Conservation (phyloP, 2,888 invertebrate genomes). For the Glaucopsyche alexis region DNA sequence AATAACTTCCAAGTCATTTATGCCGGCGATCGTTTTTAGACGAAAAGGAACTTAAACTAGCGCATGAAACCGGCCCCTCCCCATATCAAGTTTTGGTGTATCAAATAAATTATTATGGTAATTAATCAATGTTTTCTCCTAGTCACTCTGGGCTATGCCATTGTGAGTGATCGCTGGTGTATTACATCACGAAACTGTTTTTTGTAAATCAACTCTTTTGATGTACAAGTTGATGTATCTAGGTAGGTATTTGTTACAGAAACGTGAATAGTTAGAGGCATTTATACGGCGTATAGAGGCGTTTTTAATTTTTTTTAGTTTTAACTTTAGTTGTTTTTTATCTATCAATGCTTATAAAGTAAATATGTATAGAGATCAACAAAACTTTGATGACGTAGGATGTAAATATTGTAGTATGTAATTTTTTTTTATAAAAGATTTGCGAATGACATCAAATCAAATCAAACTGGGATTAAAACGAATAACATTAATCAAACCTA, state of each 20-base stretch:
- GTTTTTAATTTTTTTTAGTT: not conserved
- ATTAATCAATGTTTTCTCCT: conserved; percentile 80
- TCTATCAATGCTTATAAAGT: not conserved
- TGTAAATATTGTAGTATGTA: too few species aligned
- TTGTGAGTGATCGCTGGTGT: conserved; percentile 76
- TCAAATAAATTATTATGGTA: conserved; percentile 81
- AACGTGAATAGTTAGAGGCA: not conserved
- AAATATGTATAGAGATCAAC: too few species aligned
- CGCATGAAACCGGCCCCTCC: conserved; percentile 69
- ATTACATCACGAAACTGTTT: conserved; percentile 64
- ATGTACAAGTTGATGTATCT: conserved; percentile 43
- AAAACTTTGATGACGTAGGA: too few species aligned
- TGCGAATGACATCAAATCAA: not conserved
- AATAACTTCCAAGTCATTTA: conserved; percentile 51
- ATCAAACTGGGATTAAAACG: not conserved
- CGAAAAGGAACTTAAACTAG: conserved; percentile 64
- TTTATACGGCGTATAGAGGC: not conserved
- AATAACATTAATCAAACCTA: not conserved
- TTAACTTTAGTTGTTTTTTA: not conserved
- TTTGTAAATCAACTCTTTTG: conserved; percentile 59
- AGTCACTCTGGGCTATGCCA: conserved; percentile 71
- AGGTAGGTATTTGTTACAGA: not conserved
- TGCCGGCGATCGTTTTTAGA: conserved; percentile 53
- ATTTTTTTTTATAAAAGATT: not conserved
- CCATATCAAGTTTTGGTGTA: conserved; percentile 76